Evolutionary conservation across 2,113 vertebrate genomes (phyloP).

Genomic region (Corynorhinus townsendii): DNA sequence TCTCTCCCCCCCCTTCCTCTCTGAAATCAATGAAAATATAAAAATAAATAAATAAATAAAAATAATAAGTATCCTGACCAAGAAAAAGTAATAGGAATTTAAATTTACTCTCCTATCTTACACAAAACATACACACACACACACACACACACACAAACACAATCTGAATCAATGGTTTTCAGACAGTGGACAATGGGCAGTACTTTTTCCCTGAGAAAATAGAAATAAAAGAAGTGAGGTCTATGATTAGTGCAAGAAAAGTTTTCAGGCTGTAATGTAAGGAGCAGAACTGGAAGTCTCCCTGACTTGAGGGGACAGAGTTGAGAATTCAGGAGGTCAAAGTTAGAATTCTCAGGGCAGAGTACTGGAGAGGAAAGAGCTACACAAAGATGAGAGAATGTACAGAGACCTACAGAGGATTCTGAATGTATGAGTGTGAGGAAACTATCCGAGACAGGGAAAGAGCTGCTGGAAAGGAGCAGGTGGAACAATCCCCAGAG

Average conservation of each 20-base stretch:
- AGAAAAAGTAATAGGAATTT: neutral
- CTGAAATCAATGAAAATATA: no score
- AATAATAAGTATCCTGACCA: neutral
- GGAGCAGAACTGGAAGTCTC: neutral
- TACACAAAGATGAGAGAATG: neutral
- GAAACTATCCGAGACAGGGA: neutral
- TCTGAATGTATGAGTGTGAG: neutral
- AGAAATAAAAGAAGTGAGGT: neutral
- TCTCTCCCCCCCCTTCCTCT: no score
- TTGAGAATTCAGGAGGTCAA: neutral
- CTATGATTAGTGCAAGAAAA: neutral
- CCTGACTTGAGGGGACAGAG: neutral
- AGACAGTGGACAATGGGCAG: neutral
- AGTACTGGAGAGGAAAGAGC: neutral
- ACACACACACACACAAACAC: neutral
- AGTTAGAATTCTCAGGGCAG: neutral
- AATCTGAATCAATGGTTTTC: neutral
- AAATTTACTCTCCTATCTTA: neutral
- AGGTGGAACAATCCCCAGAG: neutral
- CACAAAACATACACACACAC: neutral
- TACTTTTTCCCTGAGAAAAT: neutral
- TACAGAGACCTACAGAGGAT: neutral
- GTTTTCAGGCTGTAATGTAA: neutral
- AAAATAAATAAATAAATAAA: no score
- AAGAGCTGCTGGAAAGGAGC: neutral